Percentiles rank a stretch among this genome's conserved stretches.
These are phyloP conservation scores for Polydrusus pterygomalis DNA, from an alignment of 2,888 invertebrate species.

Conservation along the genomic window DNA sequence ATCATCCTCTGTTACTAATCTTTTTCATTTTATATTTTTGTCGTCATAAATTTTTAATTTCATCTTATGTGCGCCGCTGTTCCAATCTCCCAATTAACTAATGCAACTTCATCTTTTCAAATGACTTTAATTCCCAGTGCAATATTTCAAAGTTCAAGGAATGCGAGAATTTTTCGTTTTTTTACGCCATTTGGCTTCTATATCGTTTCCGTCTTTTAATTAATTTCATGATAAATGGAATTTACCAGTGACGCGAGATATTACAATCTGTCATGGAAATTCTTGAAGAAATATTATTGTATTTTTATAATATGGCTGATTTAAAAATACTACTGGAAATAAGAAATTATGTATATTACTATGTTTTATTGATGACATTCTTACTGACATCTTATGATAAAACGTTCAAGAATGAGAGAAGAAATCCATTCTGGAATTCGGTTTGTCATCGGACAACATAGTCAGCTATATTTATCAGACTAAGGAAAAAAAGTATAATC, in stretches of 20 bases:
- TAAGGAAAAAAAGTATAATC: too few species aligned
- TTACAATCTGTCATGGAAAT: constrained; percentile 28
- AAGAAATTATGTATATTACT: too few species aligned
- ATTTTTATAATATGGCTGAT: neutral
- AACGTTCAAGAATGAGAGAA: too few species aligned
- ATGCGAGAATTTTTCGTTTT: constrained; percentile 20
- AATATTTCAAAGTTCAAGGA: constrained; percentile 32
- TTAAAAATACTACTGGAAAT: neutral
- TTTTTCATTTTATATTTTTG: too few species aligned
- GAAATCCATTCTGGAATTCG: too few species aligned
- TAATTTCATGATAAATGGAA: constrained; percentile 37
- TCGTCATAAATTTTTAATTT: too few species aligned
- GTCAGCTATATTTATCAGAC: too few species aligned
- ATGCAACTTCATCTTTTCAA: constrained; percentile 38
- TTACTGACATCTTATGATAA: too few species aligned
- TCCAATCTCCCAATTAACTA: constrained; percentile 14
- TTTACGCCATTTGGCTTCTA: constrained; percentile 32
- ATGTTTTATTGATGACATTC: too few species aligned
- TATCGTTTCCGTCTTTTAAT: constrained; percentile 35
- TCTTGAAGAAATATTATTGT: constrained; percentile 26
- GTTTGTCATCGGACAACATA: too few species aligned
- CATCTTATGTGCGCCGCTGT: too few species aligned
- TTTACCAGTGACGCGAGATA: constrained; percentile 24
- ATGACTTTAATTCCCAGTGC: constrained; percentile 28
- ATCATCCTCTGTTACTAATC: too few species aligned